phyloP scores from a whole-genome alignment of 2,113 vertebrate species.

The Chlorodrepanis virens region DNA sequence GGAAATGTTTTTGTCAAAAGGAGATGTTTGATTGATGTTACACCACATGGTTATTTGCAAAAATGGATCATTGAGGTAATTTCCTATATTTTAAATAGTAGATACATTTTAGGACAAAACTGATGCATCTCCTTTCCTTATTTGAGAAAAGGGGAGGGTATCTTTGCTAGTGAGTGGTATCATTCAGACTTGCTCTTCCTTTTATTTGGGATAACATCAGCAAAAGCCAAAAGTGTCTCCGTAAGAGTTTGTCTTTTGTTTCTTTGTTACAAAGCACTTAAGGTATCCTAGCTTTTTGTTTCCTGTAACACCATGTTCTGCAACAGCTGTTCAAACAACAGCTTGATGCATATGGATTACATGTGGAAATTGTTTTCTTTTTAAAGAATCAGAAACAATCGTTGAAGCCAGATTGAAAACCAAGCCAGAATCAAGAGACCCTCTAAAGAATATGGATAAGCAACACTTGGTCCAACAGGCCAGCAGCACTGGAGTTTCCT shows the following conservation, averaged over 20 bases:
- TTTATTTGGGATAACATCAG: neutral
- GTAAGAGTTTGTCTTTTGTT: neutral
- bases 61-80: neutral
- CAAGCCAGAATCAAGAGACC: slow-evolving; percentile 68
- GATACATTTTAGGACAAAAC: neutral
- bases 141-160: neutral
- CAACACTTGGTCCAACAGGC: slow-evolving; percentile 63
- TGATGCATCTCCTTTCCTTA: neutral
- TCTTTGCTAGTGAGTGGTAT: neutral
- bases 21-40: neutral
- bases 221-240: neutral
- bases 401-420: slow-evolving; percentile 81
- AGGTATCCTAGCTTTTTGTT: neutral
- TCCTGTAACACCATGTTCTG: neutral
- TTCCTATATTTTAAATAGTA: neutral
- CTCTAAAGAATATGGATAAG: slow-evolving; percentile 70
- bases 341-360: neutral
- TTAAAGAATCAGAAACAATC: slow-evolving; percentile 82
- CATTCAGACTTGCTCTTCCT: neutral
- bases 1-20: neutral
- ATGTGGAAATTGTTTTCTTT: slow-evolving; percentile 60
- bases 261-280: neutral
- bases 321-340: neutral
- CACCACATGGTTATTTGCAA: neutral
- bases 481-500: slow-evolving; percentile 73